These are phyloP conservation scores for Erythrocercus mccallii DNA, from an alignment of 2,113 vertebrate genomes.

Conservation along the genomic window DNA sequence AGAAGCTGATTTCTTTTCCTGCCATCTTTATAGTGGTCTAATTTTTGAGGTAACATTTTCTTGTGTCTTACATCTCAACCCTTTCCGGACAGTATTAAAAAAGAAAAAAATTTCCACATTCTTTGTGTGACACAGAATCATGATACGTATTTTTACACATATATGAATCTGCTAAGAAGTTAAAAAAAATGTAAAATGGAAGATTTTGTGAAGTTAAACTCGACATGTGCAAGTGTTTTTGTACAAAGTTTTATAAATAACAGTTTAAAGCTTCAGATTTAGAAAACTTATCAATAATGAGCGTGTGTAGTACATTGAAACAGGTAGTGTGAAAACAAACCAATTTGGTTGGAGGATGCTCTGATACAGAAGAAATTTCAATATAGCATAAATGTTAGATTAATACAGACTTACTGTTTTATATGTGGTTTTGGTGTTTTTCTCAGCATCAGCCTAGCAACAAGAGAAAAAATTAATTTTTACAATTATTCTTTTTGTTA, in stretches of 20 bases:
- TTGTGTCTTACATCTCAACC: not conserved
- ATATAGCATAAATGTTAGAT: not conserved
- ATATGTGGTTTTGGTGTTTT: not conserved
- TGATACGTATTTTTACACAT: not conserved
- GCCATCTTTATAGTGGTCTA: not conserved
- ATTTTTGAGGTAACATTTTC: not conserved
- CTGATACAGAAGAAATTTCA: not conserved
- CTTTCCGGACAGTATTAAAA: not conserved
- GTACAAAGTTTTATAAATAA: not conserved
- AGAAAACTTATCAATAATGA: not conserved
- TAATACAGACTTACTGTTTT: not conserved
- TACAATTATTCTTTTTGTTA: not conserved
- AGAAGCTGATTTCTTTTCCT: not conserved
- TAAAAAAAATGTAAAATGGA: not conserved
- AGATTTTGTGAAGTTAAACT: not conserved
- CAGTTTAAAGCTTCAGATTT: not conserved
- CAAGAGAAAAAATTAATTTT: not conserved
- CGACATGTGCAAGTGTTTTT: not conserved
- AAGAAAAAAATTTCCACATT: not conserved
- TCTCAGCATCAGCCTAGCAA: not conserved
- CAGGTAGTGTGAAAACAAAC: not conserved
- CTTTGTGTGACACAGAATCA: not conserved
- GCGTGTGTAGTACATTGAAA: not conserved
- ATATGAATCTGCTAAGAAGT: not conserved
- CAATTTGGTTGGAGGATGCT: not conserved